Evolutionary conservation across 2,113 vertebrate genomes (phyloP).

Genomic region (Chamaea fasciata): DNA sequence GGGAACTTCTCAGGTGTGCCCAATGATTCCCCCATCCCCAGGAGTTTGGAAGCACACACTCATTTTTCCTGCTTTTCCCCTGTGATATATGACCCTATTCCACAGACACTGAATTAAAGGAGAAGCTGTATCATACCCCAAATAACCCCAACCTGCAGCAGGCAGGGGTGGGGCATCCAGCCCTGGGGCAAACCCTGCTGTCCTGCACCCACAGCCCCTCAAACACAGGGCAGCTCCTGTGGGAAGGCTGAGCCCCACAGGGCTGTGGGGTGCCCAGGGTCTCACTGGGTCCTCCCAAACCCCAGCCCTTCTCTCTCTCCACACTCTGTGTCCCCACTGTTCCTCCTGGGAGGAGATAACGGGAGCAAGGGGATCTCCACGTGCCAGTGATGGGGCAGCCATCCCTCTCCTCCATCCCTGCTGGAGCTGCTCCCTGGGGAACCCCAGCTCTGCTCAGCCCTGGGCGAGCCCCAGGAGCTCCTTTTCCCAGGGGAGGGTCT

Average conservation of each 20-base stretch:
- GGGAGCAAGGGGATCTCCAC: fast-evolving
- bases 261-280: not conserved
- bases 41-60: fast-evolving
- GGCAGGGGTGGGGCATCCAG: fast-evolving
- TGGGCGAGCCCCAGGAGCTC: not conserved
- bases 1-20: not conserved
- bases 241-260: not conserved
- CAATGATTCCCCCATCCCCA: fast-evolving
- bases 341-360: fast-evolving
- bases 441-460: not conserved
- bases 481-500: not conserved
- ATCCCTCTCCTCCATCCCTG: fast-evolving
- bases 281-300: not conserved
- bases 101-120: not conserved
- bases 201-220: not conserved
- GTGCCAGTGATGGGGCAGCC: fast-evolving
- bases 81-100: fast-evolving
- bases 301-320: not conserved
- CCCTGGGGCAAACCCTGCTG: not conserved
- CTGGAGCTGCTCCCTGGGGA: not conserved
- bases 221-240: not conserved
- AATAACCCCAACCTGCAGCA: not conserved
- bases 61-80: not conserved
- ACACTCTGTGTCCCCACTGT: fast-evolving
- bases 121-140: not conserved